Conservation (phyloP, 2,113 vertebrate species). For the Penelope pileata region DNA sequence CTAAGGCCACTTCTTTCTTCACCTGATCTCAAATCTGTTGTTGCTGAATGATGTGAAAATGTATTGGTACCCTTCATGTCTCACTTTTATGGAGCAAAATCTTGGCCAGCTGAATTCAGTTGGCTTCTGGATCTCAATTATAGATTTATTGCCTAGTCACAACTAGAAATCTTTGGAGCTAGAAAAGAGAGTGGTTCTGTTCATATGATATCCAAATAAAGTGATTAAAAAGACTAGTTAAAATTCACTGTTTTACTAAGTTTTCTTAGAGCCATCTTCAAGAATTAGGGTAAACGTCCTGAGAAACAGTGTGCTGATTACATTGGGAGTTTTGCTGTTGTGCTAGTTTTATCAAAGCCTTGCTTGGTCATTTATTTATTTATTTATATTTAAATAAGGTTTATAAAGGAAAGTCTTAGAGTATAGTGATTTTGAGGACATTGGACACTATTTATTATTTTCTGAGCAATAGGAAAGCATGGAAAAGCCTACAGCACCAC, state of each 20-base stretch:
- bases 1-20: neutral
- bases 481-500: neutral
- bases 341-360: neutral
- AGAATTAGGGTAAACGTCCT: neutral
- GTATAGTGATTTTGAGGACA: neutral
- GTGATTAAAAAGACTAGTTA: neutral
- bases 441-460: neutral
- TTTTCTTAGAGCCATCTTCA: neutral
- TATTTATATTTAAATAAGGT: too few species aligned
- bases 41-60: neutral
- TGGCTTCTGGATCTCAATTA: neutral
- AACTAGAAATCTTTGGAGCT: neutral
- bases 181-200: neutral
- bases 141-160: neutral
- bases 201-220: neutral
- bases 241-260: neutral
- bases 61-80: rapidly evolving
- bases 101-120: neutral
- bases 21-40: neutral
- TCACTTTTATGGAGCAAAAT: neutral
- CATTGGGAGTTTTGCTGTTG: neutral
- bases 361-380: neutral
- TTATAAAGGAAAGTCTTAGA: neutral
- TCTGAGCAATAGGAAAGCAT: neutral
- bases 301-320: neutral